Conservation (phyloP, 2,113 vertebrate species). For the Spilogale gracilis region DNA sequence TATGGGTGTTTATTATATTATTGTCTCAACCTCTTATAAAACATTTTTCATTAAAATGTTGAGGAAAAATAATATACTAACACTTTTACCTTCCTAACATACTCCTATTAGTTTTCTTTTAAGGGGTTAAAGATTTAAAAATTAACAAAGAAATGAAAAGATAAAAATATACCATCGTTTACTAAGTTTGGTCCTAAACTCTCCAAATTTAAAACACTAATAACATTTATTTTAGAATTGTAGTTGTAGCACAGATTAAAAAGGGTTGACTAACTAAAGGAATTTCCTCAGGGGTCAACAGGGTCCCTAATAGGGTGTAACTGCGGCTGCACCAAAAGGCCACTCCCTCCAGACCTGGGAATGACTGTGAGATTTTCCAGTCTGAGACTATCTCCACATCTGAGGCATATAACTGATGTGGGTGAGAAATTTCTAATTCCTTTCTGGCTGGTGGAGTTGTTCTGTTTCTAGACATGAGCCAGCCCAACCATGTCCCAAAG, state of each 20-base stretch:
- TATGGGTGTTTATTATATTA: neutral
- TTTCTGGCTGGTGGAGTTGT: neutral
- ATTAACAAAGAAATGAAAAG: neutral
- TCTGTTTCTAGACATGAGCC: neutral
- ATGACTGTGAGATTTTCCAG: neutral
- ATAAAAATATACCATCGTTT: neutral
- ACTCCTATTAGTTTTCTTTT: slow-evolving; percentile 12
- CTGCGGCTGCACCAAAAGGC: neutral
- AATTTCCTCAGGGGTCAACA: neutral
- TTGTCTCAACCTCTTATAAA: neutral
- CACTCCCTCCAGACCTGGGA: neutral
- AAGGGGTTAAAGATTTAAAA: slow-evolving; percentile 23
- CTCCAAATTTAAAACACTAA: neutral
- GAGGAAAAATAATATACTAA: neutral
- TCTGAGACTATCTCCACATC: neutral
- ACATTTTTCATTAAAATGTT: neutral
- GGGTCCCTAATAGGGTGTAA: no score
- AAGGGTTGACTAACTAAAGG: neutral
- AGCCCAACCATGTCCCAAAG: neutral
- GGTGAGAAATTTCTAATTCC: neutral
- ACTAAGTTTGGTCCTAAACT: neutral
- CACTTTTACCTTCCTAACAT: neutral
- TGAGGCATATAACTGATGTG: neutral
- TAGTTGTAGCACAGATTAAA: neutral
- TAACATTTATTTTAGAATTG: neutral